Conservation (phyloP, 2,113 vertebrate species). For the Osmerus eperlanus region DNA sequence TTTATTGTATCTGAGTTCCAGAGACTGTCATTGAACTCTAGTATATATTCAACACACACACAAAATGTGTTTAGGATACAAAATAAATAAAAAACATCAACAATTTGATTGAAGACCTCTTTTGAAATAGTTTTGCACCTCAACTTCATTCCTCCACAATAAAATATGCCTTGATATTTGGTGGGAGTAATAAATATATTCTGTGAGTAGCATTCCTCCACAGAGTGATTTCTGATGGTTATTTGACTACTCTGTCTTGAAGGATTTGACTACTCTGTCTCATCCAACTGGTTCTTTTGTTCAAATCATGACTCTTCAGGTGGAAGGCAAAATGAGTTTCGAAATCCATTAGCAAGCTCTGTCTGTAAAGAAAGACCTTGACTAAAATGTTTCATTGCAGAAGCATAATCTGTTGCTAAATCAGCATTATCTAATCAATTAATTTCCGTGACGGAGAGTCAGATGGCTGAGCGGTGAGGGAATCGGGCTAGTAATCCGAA, state of each 20-base stretch:
- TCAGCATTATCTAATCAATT: too few relatives aligned
- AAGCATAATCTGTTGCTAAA: too few relatives aligned
- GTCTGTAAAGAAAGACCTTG: too few relatives aligned
- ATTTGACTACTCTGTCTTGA: background rate
- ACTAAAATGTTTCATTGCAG: too few relatives aligned
- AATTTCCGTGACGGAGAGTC: too few relatives aligned
- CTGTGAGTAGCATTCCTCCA: background rate
- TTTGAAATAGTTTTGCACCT: background rate
- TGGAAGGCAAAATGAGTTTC: too few relatives aligned
- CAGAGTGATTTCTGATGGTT: background rate
- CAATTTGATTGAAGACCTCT: background rate
- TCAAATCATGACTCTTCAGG: too few relatives aligned
- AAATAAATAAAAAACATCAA: background rate
- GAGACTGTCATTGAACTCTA: slow-evolving; percentile 14
- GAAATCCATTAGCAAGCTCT: too few relatives aligned
- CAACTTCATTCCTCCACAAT: background rate
- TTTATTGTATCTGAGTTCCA: slow-evolving; percentile 18
- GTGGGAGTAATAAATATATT: background rate
- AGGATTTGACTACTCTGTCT: background rate
- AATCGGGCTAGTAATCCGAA: too few relatives aligned
- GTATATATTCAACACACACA: slow-evolving; percentile 1
- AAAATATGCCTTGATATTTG: background rate
- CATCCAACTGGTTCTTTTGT: too few relatives aligned
- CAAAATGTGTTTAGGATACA: slow-evolving; percentile 10
- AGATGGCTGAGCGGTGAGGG: too few relatives aligned